Conservation (phyloP, 2,888 invertebrate genomes). For the Stenchaetothrips biformis region DNA sequence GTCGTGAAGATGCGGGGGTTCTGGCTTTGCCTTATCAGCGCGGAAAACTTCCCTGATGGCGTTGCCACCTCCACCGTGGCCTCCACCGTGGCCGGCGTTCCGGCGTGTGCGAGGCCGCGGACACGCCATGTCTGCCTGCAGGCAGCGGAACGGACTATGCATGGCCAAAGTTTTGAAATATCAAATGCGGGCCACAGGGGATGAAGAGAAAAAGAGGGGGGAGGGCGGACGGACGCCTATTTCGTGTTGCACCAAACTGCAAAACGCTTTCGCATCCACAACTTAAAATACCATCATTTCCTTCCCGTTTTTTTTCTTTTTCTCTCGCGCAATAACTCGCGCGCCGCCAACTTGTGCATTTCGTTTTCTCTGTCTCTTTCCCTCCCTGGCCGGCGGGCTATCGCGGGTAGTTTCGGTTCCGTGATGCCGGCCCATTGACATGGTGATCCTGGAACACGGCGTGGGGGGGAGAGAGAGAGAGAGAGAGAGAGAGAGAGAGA, state of each 20-base stretch:
- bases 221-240: background rate
- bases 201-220: background rate
- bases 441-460: no score
- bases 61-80: background rate
- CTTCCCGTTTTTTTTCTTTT: no score
- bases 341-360: no score
- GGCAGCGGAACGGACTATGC: background rate
- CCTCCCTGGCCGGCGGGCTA: background rate
- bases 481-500: no score
- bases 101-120: background rate
- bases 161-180: constrained; percentile 16
- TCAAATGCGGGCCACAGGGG: background rate
- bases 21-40: background rate
- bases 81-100: background rate
- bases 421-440: no score
- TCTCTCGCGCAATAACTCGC: no score
- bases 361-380: background rate
- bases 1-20: background rate
- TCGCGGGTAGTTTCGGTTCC: no score
- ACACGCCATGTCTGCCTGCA: no score
- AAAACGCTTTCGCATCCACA: no score
- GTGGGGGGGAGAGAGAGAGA: no score
- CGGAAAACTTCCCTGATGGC: constrained; percentile 9
- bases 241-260: background rate
- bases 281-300: no score